A percentile compares a stretch with the other conserved stretches of the same genome.
phyloP scores from a whole-genome alignment of 2,888 invertebrate species.

The Tribolium freemani region DNA sequence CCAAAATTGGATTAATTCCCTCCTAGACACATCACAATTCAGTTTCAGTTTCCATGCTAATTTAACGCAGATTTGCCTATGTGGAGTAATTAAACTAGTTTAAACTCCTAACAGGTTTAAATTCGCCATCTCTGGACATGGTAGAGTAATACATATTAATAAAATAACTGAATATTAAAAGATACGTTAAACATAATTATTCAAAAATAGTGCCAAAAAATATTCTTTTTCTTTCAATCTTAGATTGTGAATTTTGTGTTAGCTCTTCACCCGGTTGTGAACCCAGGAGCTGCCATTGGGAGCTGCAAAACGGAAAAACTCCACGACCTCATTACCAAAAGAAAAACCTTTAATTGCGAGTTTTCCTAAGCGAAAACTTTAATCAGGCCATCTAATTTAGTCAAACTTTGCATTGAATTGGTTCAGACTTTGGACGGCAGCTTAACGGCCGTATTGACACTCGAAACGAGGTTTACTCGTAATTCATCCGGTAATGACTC shows the following conservation, averaged over 20 bases:
- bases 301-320: neutral
- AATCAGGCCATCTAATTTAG: conserved; percentile 15
- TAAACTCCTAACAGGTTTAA: neutral
- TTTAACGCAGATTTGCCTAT: neutral
- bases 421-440: neutral
- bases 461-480: conserved; percentile 19
- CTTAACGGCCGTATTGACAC: neutral
- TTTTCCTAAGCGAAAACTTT: neutral
- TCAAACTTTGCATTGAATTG: conserved; percentile 6
- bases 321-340: neutral
- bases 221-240: no score
- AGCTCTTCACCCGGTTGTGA: no score
- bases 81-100: conserved; percentile 14
- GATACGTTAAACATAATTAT: no score
- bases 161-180: no score
- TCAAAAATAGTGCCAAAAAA: no score
- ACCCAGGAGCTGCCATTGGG: no score
- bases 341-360: neutral
- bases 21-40: neutral
- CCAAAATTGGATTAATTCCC: neutral
- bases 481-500: conserved; percentile 21
- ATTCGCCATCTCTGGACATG: neutral
- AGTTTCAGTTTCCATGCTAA: neutral
- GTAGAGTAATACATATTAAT: no score
- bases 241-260: no score